Evolutionary conservation across 1,140 invertebrate genomes (phyloP).

Genomic region (Zaprionus africanus): DNA sequence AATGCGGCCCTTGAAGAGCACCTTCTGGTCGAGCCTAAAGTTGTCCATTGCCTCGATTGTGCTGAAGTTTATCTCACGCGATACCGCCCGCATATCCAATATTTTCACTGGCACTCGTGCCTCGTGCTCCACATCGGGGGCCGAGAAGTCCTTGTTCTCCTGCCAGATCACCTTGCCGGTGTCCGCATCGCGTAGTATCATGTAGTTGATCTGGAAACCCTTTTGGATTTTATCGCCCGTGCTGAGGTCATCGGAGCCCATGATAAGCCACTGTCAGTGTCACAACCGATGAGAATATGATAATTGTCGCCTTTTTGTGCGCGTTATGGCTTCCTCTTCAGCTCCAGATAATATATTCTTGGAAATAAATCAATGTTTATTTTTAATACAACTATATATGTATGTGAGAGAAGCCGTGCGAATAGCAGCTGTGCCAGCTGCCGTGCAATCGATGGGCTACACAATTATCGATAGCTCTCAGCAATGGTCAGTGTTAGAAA

Average conservation of each 20-base stretch:
- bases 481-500: background rate
- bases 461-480: background rate
- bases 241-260: slow-evolving; percentile 78
- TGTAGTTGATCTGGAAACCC: slow-evolving; percentile 92
- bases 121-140: slow-evolving; percentile 96
- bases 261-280: slow-evolving; percentile 42
- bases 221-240: slow-evolving; percentile 80
- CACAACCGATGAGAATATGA: slow-evolving; percentile 53
- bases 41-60: slow-evolving; percentile 98
- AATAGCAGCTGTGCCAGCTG: slow-evolving; percentile 37
- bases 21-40: slow-evolving; percentile 98
- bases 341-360: slow-evolving; percentile 60
- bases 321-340: slow-evolving; percentile 36
- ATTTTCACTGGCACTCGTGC: slow-evolving; percentile 98
- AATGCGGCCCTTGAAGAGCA: slow-evolving; percentile 92
- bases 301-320: slow-evolving; percentile 1
- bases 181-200: slow-evolving; percentile 98
- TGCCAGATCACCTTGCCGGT: slow-evolving; percentile 99
- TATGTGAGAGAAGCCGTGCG: slow-evolving; percentile 6
- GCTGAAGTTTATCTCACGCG: slow-evolving; percentile 99
- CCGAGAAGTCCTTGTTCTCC: slow-evolving; percentile 97
- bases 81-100: slow-evolving; percentile 97
- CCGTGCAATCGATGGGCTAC: slow-evolving; percentile 23
- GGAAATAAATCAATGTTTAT: slow-evolving; percentile 79
- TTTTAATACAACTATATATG: slow-evolving; percentile 56